Evolutionary conservation across 2,113 vertebrate genomes (phyloP).

Genomic region (Hylia prasina): DNA sequence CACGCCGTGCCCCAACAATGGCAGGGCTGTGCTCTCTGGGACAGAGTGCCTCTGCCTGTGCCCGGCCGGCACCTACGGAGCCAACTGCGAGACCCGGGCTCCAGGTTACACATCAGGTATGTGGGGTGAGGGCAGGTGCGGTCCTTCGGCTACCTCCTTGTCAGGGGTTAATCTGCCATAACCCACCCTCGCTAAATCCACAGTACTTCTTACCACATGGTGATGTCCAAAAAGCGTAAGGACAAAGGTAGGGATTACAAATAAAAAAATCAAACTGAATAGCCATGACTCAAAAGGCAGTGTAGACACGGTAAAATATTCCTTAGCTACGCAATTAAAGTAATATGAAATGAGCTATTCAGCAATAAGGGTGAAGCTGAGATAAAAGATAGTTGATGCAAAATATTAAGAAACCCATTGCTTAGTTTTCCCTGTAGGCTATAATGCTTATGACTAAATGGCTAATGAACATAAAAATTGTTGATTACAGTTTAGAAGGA

Average conservation of each 20-base stretch:
- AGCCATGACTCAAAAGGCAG: background rate
- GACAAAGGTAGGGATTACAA: background rate
- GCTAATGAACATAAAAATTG: background rate
- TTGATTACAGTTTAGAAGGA: background rate
- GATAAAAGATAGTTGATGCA: background rate
- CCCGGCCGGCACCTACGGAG: slow-evolving; percentile 82
- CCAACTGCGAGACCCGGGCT: slow-evolving; percentile 79
- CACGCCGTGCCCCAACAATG: slow-evolving; percentile 85
- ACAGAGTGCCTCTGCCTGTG: slow-evolving; percentile 87
- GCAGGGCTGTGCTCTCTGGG: slow-evolving; percentile 70
- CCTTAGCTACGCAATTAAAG: background rate
- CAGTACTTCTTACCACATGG: background rate
- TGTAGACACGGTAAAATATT: background rate
- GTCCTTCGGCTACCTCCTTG: rapidly evolving
- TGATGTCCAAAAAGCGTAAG: background rate
- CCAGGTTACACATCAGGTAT: slow-evolving; percentile 80
- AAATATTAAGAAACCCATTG: background rate
- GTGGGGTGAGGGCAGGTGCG: too few species aligned
- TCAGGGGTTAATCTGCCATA: background rate
- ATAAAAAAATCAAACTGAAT: background rate
- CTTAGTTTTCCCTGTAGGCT: background rate
- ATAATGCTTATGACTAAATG: background rate
- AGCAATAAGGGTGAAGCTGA: background rate
- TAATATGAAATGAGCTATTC: background rate
- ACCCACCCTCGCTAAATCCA: background rate